Conservation (phyloP, 1,140 invertebrate genomes). For the Macrosteles quadrilineatus region DNA sequence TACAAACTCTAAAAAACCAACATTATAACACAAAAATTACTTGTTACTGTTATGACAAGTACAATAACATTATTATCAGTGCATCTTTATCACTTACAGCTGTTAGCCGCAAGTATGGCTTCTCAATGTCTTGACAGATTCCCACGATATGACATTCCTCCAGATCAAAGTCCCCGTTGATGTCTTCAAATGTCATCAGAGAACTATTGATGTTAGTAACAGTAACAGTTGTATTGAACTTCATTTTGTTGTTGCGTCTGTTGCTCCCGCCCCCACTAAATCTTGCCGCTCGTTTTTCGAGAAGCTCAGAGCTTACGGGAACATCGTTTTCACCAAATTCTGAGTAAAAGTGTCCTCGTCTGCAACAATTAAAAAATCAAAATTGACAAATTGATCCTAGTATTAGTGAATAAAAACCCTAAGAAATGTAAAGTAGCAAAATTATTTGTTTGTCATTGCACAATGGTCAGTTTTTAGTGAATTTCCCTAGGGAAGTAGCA, state of each 20-base stretch:
- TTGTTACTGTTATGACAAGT: too few relatives aligned
- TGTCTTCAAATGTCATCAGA: slow-evolving; percentile 51
- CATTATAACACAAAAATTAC: too few relatives aligned
- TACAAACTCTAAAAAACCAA: too few relatives aligned
- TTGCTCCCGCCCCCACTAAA: slow-evolving; percentile 57
- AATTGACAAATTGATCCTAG: neutral
- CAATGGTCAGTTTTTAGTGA: too few relatives aligned
- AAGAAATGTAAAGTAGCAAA: too few relatives aligned
- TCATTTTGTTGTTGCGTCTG: slow-evolving; percentile 8
- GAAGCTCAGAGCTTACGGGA: slow-evolving; percentile 59
- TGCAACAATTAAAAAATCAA: slow-evolving; percentile 19
- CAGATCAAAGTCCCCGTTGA: slow-evolving; percentile 71
- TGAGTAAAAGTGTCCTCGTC: slow-evolving; percentile 63
- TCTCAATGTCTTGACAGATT: slow-evolving; percentile 90
- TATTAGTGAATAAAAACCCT: too few relatives aligned
- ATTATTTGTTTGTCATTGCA: too few relatives aligned
- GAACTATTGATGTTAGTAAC: slow-evolving; percentile 47
- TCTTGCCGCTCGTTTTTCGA: slow-evolving; percentile 83
- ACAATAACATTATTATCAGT: too few relatives aligned
- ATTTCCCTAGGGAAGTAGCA: too few relatives aligned
- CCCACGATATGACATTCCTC: slow-evolving; percentile 88
- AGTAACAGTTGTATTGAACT: neutral
- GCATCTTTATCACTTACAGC: too few relatives aligned
- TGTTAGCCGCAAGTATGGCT: slow-evolving; percentile 91
- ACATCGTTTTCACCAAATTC: slow-evolving; percentile 57